These are phyloP conservation scores for Coranthus polyacanthus DNA, from an alignment of 2,797 vertebrate genomes.

Conservation along the genomic window DNA sequence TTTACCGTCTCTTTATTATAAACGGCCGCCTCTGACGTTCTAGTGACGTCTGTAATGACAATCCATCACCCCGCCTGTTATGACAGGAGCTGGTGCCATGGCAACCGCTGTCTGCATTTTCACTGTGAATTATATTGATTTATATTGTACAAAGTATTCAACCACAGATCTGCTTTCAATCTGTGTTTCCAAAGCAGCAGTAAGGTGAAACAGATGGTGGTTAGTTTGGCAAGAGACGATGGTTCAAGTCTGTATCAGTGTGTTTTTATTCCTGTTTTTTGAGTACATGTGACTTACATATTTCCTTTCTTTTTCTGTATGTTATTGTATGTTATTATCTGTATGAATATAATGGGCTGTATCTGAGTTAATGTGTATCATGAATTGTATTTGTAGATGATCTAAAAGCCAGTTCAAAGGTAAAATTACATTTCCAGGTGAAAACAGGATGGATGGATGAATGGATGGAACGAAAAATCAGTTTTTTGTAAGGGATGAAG, in stretches of 20 bases:
- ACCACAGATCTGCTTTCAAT: slow-evolving; percentile 23
- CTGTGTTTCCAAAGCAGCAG: background rate
- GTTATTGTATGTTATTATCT: too few relatives aligned
- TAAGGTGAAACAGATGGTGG: background rate
- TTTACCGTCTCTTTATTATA: slow-evolving; percentile 32
- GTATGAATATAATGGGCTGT: too few relatives aligned
- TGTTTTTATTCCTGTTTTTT: background rate
- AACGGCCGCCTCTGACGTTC: slow-evolving; percentile 34
- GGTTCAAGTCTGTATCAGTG: background rate
- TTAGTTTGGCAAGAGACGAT: background rate
- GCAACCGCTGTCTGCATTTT: slow-evolving; percentile 51
- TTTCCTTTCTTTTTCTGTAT: too few relatives aligned
- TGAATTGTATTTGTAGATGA: too few relatives aligned
- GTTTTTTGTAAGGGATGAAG: background rate
- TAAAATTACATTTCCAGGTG: too few relatives aligned
- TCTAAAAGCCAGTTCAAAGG: too few relatives aligned
- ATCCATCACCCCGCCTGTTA: slow-evolving; percentile 27
- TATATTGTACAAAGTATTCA: slow-evolving; percentile 17
- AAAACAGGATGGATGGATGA: too few relatives aligned
- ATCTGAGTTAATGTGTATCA: too few relatives aligned
- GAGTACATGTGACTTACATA: too few relatives aligned
- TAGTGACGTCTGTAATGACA: slow-evolving; percentile 34
- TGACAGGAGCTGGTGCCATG: slow-evolving; percentile 23
- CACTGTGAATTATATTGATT: slow-evolving; percentile 52
- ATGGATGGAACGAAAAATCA: too few relatives aligned